Evolutionary conservation across 35 echinoderm and acorn worm genomes (phyloP), one percentile per base, ranked within the genome.

Genomic region (Amphiura filiformis): DNA sequence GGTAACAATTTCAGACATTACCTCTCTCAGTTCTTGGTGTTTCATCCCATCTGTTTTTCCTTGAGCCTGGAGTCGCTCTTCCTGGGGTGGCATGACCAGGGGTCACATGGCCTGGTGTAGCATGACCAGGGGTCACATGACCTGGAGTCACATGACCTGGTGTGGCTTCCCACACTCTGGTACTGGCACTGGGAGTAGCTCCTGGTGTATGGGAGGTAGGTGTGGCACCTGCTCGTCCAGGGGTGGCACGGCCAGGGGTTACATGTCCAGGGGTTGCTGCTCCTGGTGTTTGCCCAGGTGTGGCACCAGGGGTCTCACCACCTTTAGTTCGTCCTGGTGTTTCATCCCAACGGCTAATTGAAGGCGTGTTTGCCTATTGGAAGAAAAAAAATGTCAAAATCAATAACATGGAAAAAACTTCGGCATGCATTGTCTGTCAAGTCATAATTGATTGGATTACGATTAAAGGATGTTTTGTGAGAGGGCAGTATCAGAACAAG

Each of bases 11-110:
- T n/a, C n/a, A n/a, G n/a, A n/a, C n/a, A n/a, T n/a, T 47, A 47
- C 96, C 96, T 95, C 96, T 94, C 39, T 94, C 96, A 75, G 96
- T 99, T 84, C 96, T 90, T 40, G 96, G 96, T 52, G 96, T 94
- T 80, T 99, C 96, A 90, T 99, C 96, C n/a, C 96, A 99, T 92
- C 96, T 83, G 78, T 99, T 99, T 34, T 88, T 93, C 28, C 96
- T 88, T 7, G 96, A 87, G 79, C 96, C 95, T 17, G 96, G 94
- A 31, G 89, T 87, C 33, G 83, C 76, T 37, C 86, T 88, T 34
- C 96, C 96, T 9, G 96, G 93, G 20, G 95, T 97, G 1, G 92
- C 91, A 65, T 97, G 95, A 0, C 94, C 94, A 18, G 95, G 95
- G 0, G 95, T 97, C 57, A 84, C 83, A 82, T 97, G 95, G 39